These are phyloP conservation scores for Lepidonotus clava DNA, from an alignment of 2,888 invertebrate genomes.

Conservation along the genomic window DNA sequence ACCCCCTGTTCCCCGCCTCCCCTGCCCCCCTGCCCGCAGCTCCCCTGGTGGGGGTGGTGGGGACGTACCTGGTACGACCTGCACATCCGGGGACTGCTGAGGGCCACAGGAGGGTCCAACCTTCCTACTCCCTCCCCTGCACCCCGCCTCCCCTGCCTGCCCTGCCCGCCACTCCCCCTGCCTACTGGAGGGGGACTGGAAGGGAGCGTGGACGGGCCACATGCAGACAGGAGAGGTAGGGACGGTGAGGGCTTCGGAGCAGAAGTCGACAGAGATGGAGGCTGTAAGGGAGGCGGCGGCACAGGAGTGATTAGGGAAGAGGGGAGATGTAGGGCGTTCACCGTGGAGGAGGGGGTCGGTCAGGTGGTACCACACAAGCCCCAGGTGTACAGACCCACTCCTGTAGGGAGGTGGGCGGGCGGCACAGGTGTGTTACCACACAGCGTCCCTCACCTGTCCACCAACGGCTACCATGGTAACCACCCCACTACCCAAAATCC, in stretches of 20 bases:
- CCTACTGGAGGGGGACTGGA: not conserved
- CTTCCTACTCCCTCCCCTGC: not conserved
- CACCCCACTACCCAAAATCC: too few species aligned
- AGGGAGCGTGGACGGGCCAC: not conserved
- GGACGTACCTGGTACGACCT: not conserved
- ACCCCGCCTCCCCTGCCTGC: too few species aligned
- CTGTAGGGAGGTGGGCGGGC: too few species aligned
- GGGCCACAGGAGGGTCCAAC: not conserved
- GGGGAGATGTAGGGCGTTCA: too few species aligned
- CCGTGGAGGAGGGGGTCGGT: not conserved
- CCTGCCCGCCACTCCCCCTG: too few species aligned
- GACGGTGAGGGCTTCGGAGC: too few species aligned
- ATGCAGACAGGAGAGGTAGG: too few species aligned
- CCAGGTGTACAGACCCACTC: constrained; percentile 26
- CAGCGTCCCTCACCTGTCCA: not conserved
- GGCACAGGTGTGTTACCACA: too few species aligned
- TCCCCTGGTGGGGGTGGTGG: constrained; percentile 13
- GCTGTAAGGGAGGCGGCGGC: not conserved
- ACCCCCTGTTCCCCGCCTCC: not conserved
- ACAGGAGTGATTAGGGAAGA: too few species aligned
- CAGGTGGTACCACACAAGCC: not conserved
- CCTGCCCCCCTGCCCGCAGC: not conserved
- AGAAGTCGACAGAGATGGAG: not conserved
- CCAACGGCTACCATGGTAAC: not conserved
- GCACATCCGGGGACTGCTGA: not conserved